Base-by-base conservation (phyloP, 2,888 invertebrate genomes). In the Smittia sp. region DNA sequence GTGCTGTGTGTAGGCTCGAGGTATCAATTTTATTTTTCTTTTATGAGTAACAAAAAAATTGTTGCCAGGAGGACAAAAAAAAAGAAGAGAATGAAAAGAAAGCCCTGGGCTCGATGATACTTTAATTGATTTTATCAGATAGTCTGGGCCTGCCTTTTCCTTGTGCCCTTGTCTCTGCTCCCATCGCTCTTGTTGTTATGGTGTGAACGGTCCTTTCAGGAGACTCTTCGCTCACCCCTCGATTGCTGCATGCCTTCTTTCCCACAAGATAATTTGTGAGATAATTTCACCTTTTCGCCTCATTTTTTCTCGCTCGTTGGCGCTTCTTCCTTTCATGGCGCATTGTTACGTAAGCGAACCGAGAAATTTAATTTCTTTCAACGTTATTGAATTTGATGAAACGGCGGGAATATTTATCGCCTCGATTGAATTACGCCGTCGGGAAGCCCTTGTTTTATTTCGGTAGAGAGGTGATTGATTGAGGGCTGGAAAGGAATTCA, bases 311-410 rank as follows among this genome's bases (percentile, higher is more conserved):
- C n/a, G 46, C 15, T 46, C 13, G 15, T 46, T 46, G 46, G 15
- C 6, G 13, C 46, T 46, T 15, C 11, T 15, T 46, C 15, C 11
- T n/a, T 46, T 46, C 46, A 46, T 46, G 46, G 46, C 2, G 46
- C 46, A 58, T 58, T 58, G 22, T 58, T 58, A 58, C 20, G 58
- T 58, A 22, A 58, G 58, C 7, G 58, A 58, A 18, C 7, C 58
- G 22, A 18, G n/a, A 58, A 58, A 58, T 20, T 46, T 46, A 58
- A 58, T 22, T 58, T 58, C 58, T 58, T 22, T 58, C 2, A 15
- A 15, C 46, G 58, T 22, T 58, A 58, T 58, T 20, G 58, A 58
- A 58, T 58, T 58, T 58, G 58, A 58, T 58, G 58, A 58, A 58
- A 22, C n/a, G 18, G 18, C 58, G 58, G 22, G 22, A 7, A 58